A percentile compares a stretch with the other conserved stretches of the same genome.
Evolutionary conservation across 2,888 invertebrate genomes (phyloP).

Genomic region (Coelopa pilipes): DNA sequence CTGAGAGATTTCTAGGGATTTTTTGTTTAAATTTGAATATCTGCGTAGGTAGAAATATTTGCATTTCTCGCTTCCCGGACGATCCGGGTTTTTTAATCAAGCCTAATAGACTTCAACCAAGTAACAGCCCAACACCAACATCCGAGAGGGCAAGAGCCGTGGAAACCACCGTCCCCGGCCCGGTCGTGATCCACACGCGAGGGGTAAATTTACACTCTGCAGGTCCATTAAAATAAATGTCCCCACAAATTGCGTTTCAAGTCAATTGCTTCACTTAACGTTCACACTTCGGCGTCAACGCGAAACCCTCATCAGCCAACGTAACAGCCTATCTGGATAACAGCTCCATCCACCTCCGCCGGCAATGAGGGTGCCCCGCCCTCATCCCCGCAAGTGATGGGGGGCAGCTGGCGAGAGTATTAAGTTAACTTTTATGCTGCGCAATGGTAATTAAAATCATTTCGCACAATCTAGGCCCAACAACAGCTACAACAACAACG

Average conservation of each 20-base stretch:
- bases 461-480: slow-evolving; percentile 48
- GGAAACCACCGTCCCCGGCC: too few species aligned
- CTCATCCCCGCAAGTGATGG: not conserved
- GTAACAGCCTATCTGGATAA: slow-evolving; percentile 1
- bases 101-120: too few species aligned
- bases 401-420: slow-evolving; percentile 24
- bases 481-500: not conserved
- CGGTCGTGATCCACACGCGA: too few species aligned
- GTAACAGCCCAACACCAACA: too few species aligned
- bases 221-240: slow-evolving; percentile 42
- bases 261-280: slow-evolving; percentile 51
- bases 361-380: not conserved
- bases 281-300: slow-evolving; percentile 17
- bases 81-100: too few species aligned
- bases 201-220: not conserved
- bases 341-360: slow-evolving; percentile 9
- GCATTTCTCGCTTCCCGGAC: too few species aligned
- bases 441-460: slow-evolving; percentile 59
- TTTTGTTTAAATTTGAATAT: too few species aligned
- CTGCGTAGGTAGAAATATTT: too few species aligned
- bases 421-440: slow-evolving; percentile 28
- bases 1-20: too few species aligned
- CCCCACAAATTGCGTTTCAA: slow-evolving; percentile 47
- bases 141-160: too few species aligned
- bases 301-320: slow-evolving; percentile 1